A percentile compares a stretch with the other conserved stretches of the same genome.
These are phyloP conservation scores for Triops cancriformis DNA, from an alignment of 1,140 invertebrate species.

Conservation along the genomic window DNA sequence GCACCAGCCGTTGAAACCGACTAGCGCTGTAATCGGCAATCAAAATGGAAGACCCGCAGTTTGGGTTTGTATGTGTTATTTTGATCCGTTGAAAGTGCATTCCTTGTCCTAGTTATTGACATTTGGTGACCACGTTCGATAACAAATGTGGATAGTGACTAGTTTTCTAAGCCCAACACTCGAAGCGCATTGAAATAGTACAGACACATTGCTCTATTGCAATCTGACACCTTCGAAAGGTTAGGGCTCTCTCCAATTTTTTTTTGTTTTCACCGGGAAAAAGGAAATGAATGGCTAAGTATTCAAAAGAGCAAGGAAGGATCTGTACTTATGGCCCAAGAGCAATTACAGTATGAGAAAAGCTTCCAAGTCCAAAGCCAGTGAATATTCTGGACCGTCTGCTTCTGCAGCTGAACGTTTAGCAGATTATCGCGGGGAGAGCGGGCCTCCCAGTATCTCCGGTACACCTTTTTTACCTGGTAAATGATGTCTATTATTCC, in stretches of 20 bases:
- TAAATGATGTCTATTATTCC: not conserved
- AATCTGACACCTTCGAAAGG: not conserved
- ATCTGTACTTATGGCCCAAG: not conserved
- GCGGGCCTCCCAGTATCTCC: constrained; percentile 23
- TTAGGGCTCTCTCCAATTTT: not conserved
- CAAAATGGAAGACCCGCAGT: not conserved
- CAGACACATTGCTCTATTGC: not conserved
- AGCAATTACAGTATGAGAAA: constrained; percentile 33
- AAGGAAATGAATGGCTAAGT: not conserved
- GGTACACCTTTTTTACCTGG: not conserved
- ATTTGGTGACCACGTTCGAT: not conserved
- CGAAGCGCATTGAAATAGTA: too few relatives aligned
- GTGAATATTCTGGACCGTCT: constrained; percentile 35
- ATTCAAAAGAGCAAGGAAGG: not conserved
- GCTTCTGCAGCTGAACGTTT: constrained; percentile 38
- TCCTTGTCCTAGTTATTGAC: not conserved
- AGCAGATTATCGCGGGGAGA: constrained; percentile 38
- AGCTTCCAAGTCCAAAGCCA: constrained; percentile 31
- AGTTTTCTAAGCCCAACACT: too few relatives aligned
- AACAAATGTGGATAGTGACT: too few relatives aligned
- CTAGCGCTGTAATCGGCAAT: not conserved
- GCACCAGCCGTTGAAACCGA: not conserved
- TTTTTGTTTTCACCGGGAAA: not conserved
- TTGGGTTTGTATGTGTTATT: not conserved
- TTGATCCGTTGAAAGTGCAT: not conserved